phyloP scores from a whole-genome alignment of 2,113 vertebrate species.

The mouse (Mus musculus) region DNA sequence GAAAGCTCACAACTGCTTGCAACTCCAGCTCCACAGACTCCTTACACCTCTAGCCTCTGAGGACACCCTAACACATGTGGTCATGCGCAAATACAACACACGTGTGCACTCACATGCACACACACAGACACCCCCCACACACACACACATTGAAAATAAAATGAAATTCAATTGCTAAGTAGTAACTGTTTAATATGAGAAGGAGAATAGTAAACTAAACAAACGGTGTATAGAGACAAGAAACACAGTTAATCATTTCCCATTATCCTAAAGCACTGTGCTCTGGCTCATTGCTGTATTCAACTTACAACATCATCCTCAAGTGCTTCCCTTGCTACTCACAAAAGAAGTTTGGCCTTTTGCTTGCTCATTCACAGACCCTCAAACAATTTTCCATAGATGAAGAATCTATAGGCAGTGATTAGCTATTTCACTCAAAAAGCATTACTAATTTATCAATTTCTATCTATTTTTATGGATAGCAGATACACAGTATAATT shows the following conservation, averaged over 20 bases:
- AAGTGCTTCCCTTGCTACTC: neutral
- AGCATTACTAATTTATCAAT: neutral
- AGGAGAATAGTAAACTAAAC: neutral
- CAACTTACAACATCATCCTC: neutral
- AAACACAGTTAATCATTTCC: neutral
- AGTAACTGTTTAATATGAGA: constrained; percentile 7
- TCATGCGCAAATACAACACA: accelerated
- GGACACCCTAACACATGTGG: neutral
- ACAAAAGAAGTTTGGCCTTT: constrained; percentile 34
- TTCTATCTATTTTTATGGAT: neutral
- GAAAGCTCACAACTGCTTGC: neutral
- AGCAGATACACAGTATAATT: neutral
- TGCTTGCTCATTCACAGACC: neutral
- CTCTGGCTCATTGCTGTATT: neutral
- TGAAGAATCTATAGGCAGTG: neutral
- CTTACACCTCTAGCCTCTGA: neutral
- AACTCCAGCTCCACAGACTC: neutral
- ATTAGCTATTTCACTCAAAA: constrained; percentile 1
- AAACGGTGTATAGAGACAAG: neutral
- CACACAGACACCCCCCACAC: neutral
- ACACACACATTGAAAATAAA: neutral
- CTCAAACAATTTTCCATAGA: neutral
- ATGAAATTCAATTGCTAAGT: neutral
- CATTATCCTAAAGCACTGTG: neutral
- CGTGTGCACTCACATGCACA: neutral